These are phyloP conservation scores for Pecten maximus DNA, from an alignment of 2,888 invertebrate species.

Conservation along the genomic window DNA sequence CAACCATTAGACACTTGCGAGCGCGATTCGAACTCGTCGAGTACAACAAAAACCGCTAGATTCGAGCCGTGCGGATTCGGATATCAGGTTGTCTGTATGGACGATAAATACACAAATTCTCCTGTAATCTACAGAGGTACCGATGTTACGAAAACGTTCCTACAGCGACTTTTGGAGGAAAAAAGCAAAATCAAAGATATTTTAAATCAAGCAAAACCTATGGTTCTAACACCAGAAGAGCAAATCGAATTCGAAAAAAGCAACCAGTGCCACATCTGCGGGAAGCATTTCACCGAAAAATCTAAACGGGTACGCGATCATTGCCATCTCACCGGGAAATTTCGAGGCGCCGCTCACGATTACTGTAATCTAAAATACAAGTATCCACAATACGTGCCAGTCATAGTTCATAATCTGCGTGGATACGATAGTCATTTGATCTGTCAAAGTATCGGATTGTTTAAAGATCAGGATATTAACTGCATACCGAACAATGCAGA, in stretches of 20 bases:
- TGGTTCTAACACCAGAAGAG: neutral
- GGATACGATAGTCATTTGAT: slow-evolving; percentile 25
- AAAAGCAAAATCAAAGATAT: slow-evolving; percentile 8
- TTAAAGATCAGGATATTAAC: slow-evolving; percentile 30
- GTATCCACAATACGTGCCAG: neutral
- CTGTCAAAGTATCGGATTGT: slow-evolving; percentile 6
- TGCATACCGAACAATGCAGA: slow-evolving; percentile 35
- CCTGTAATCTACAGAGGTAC: slow-evolving; percentile 35
- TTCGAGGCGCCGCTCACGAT: neutral
- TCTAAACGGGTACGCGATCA: neutral
- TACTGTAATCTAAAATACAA: slow-evolving; percentile 6
- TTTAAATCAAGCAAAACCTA: neutral
- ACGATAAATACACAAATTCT: slow-evolving; percentile 35
- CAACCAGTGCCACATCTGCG: neutral
- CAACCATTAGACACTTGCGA: neutral
- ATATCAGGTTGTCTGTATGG: slow-evolving; percentile 43
- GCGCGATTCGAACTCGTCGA: neutral
- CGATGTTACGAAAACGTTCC: slow-evolving; percentile 31
- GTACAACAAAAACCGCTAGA: neutral
- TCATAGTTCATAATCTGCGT: slow-evolving; percentile 33
- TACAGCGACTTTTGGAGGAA: neutral
- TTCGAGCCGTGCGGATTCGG: slow-evolving; percentile 41
- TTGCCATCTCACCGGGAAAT: slow-evolving; percentile 33
- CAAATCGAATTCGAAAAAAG: neutral
- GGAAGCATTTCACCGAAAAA: neutral